Conservation (phyloP, 2,797 vertebrate species). For the Numenius phaeopus region DNA sequence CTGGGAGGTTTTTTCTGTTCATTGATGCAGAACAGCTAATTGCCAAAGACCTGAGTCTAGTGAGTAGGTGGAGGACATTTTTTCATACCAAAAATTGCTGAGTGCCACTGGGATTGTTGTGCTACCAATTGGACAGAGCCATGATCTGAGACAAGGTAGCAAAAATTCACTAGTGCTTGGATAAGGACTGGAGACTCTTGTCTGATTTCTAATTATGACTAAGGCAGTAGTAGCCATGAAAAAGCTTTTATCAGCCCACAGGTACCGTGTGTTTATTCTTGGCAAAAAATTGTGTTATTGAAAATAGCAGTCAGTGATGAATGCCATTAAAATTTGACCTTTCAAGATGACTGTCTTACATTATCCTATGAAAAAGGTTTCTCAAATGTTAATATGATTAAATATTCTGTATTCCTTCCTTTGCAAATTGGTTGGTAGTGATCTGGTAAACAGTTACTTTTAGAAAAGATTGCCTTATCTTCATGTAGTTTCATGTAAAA, state of each 20-base stretch:
- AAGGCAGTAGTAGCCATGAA: neutral
- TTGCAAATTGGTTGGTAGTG: neutral
- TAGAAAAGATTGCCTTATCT: neutral
- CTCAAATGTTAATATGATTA: neutral
- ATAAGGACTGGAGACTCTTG: neutral
- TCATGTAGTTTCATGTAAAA: neutral
- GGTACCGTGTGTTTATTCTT: neutral
- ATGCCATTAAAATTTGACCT: neutral
- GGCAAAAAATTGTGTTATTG: neutral
- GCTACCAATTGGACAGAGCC: rapidly evolving
- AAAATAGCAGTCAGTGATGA: neutral
- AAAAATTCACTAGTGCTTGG: neutral
- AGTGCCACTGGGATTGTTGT: neutral
- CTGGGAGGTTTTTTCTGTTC: neutral
- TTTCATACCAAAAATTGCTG: neutral
- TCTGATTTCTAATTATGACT: neutral
- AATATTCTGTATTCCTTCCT: neutral
- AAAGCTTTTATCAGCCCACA: neutral
- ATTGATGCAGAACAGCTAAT: neutral
- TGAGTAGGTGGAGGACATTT: neutral
- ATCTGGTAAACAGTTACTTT: neutral
- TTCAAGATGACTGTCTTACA: neutral
- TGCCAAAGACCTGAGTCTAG: neutral
- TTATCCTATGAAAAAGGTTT: neutral
- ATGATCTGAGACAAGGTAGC: neutral